Evolutionary conservation across 2,888 invertebrate species (phyloP).

Genomic region (Phragmatobia fuliginosa): DNA sequence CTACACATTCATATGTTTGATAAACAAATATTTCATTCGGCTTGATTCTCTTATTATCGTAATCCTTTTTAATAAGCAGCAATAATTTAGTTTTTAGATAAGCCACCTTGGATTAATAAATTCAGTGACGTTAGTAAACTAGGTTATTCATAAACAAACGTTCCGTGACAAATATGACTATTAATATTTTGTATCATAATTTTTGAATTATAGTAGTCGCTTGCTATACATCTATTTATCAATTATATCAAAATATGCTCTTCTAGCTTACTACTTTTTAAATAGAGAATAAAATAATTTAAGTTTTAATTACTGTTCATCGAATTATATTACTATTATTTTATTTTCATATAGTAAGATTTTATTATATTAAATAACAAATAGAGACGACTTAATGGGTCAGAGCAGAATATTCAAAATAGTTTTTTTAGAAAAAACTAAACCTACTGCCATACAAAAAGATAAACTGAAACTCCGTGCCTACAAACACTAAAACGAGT

Average conservation of each 20-base stretch:
- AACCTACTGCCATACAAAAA: too few relatives aligned
- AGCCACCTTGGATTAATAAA: neutral
- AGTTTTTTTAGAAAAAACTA: too few relatives aligned
- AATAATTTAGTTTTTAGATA: neutral
- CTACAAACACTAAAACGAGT: too few relatives aligned
- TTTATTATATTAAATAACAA: too few relatives aligned
- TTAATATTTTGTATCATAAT: neutral
- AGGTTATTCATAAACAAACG: neutral
- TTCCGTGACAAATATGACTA: neutral
- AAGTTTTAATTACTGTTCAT: neutral
- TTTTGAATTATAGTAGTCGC: neutral
- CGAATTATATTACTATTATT: too few relatives aligned
- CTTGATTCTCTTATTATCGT: neutral
- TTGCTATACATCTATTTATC: neutral
- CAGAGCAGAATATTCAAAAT: too few relatives aligned
- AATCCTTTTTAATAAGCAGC: neutral
- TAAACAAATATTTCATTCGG: neutral
- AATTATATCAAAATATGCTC: neutral
- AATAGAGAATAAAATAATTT: neutral
- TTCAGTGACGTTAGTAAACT: neutral
- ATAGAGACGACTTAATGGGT: too few relatives aligned
- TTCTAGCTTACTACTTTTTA: too few relatives aligned
- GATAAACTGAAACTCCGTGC: too few relatives aligned
- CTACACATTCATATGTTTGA: too few relatives aligned
- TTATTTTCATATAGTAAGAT: too few relatives aligned